Conservation (phyloP, 2,113 vertebrate genomes). For the Tringa solitaria region DNA sequence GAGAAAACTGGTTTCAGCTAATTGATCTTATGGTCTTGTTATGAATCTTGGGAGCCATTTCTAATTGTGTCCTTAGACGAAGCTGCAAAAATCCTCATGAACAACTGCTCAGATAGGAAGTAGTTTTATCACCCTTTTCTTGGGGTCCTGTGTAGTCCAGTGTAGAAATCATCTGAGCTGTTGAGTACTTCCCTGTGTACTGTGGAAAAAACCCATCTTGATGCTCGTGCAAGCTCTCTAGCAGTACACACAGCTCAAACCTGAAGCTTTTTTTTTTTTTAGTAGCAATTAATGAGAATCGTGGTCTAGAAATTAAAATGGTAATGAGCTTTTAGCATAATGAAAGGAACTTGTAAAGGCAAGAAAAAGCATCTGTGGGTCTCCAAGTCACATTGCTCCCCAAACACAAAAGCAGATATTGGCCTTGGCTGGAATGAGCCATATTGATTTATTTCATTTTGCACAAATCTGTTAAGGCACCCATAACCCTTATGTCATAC, state of each 20-base stretch:
- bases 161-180: background rate
- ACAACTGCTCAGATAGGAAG: background rate
- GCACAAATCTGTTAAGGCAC: background rate
- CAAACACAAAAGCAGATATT: background rate
- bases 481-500: background rate
- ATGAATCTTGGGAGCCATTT: background rate
- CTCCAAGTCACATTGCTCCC: background rate
- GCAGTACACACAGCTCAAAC: background rate
- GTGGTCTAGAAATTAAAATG: background rate
- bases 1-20: background rate
- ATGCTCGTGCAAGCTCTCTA: background rate
- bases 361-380: slow-evolving; percentile 4
- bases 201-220: background rate
- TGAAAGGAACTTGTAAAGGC: background rate
- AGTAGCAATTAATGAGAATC: background rate
- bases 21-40: background rate
- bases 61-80: background rate
- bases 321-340: slow-evolving; percentile 23
- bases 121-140: background rate
- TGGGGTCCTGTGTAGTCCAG: background rate
- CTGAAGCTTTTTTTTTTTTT: background rate
- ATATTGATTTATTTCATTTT: background rate
- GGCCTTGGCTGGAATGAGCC: background rate
- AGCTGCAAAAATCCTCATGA: background rate
- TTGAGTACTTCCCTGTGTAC: background rate